These are phyloP conservation scores for Meda fulgida DNA, from an alignment of 2,797 vertebrate genomes.

Conservation along the genomic window DNA sequence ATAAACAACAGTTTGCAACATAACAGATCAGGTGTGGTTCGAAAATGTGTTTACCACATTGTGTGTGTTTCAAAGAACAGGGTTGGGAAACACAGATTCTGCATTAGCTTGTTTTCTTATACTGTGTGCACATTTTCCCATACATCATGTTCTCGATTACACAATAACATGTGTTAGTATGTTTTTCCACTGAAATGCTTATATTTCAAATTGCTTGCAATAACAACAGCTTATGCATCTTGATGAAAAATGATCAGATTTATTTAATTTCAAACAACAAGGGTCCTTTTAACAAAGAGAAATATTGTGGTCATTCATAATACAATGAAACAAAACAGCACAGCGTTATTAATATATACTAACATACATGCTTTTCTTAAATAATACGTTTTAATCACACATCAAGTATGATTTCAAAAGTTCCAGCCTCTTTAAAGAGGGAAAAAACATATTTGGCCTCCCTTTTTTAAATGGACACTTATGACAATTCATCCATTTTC, in stretches of 20 bases:
- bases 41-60: too few relatives aligned
- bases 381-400: not conserved
- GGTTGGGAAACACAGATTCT: not conserved
- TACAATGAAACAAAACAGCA: not conserved
- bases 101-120: not conserved
- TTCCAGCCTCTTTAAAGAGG: not conserved
- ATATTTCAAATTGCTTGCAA: not conserved
- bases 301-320: conserved; percentile 27
- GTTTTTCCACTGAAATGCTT: not conserved
- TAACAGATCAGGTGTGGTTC: too few relatives aligned
- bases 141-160: not conserved
- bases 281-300: conserved; percentile 5
- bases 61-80: too few relatives aligned
- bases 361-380: not conserved
- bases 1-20: too few relatives aligned
- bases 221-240: not conserved
- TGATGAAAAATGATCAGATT: not conserved
- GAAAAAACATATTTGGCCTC: not conserved
- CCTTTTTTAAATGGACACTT: not conserved
- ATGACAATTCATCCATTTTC: not conserved
- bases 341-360: not conserved
- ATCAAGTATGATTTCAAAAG: conserved; percentile 13
- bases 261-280: conserved; percentile 28
- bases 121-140: too few relatives aligned
- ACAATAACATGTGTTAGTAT: not conserved